phyloP scores from a whole-genome alignment of 2,888 invertebrate genomes.

The Thereva nobilitata region DNA sequence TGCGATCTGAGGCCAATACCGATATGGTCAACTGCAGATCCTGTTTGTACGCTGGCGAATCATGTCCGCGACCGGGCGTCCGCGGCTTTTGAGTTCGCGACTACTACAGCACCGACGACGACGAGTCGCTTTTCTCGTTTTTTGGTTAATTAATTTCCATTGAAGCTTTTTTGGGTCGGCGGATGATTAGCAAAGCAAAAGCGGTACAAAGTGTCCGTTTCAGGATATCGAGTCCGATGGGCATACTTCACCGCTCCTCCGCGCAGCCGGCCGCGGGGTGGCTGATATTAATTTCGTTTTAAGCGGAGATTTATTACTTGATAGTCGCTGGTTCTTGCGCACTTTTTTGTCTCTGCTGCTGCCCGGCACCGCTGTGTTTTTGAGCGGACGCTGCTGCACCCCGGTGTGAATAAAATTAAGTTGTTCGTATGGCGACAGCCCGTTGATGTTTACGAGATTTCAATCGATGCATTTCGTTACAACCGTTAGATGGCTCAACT shows the following conservation, averaged over 20 bases:
- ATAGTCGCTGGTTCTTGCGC: slow-evolving; percentile 22
- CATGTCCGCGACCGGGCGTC: too few species aligned
- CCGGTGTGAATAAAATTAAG: slow-evolving; percentile 34
- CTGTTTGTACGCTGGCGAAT: slow-evolving; percentile 20
- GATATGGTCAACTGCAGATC: slow-evolving; percentile 30
- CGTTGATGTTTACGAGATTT: slow-evolving; percentile 30
- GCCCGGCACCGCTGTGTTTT: slow-evolving; percentile 24
- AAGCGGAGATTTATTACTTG: slow-evolving; percentile 32
- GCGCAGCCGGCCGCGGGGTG: slow-evolving; percentile 22
- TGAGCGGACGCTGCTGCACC: slow-evolving; percentile 26
- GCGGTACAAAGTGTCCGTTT: slow-evolving; percentile 19
- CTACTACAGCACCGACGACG: not conserved
- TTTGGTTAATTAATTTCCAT: slow-evolving; percentile 37
- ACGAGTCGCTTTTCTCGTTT: slow-evolving; percentile 25
- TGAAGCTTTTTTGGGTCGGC: slow-evolving; percentile 19
- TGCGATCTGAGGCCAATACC: slow-evolving; percentile 22
- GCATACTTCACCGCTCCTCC: slow-evolving; percentile 12
- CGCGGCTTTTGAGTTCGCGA: not conserved
- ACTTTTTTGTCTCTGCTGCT: slow-evolving; percentile 21
- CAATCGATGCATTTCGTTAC: slow-evolving; percentile 20
- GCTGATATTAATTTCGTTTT: slow-evolving; percentile 29
- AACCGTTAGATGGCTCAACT: too few species aligned
- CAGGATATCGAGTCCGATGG: slow-evolving; percentile 9
- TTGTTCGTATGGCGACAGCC: slow-evolving; percentile 25
- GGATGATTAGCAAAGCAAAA: slow-evolving; percentile 25